Base-by-base conservation (phyloP, 2,113 vertebrate genomes). In the Pomatostomus ruficeps region DNA sequence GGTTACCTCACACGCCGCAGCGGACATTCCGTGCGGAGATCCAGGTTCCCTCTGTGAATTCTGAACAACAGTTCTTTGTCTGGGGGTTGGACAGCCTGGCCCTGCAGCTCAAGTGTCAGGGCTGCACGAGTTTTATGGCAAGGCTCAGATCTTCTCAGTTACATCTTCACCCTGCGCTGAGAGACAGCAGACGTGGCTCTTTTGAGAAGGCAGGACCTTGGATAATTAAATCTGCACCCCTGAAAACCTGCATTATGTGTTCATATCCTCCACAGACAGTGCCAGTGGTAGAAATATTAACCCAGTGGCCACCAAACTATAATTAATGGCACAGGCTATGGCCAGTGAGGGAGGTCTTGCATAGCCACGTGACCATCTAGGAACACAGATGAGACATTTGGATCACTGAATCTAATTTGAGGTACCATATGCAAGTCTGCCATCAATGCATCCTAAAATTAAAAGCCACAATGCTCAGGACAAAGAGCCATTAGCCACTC, bases 61-160 rank as follows among this genome's bases (percentile, higher is more conserved):
- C 59, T 20, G 51, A 88, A 91, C 89, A 94, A 59, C 65, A 74
- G 55, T 4, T 89, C 88, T 88, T 94, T 94, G 84, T 94, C 58
- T 88, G 46, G 38, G 84, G 54, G 49, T 14, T 65, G 84, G 72
- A 77, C 90, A 91, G 14, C 43, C 65, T 48, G 59, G 51, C 46
- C 31, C 55, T 88, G 1, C 16, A 31, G 77, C 82, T 84, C 92
- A 45, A 58, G 63, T 91, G 84, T 89, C 91, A 82, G 74, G 65
- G 65, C 81, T 79, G 25, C 81, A 62, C 0, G 0, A 65, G 70
- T 73, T 96, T 93, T 82, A 73, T 21, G 46, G 78, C 51, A 70
- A 33, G 35, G 62, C 87, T 94, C 75, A 68, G 72, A 74, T 67
- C 78, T 74, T 88, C 94, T 73, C 55, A 24, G 15, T 6, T 83